These are phyloP conservation scores for Rutpela maculata DNA, from an alignment of 2,888 invertebrate species.

Conservation along the genomic window DNA sequence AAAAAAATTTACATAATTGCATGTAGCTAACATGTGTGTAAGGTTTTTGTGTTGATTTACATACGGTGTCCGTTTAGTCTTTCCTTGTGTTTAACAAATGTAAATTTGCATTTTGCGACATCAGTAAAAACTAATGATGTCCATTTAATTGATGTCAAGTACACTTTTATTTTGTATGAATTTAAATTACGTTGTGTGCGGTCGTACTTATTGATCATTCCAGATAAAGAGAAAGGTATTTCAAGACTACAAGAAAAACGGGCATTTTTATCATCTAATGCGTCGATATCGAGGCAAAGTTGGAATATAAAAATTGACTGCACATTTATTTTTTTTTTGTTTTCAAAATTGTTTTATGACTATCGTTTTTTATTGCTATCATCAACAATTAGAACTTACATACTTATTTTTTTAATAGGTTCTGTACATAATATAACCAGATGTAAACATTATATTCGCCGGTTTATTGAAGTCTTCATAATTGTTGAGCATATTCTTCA, in stretches of 20 bases:
- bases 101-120: conserved; percentile 36
- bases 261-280: conserved; percentile 13
- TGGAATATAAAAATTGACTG: neutral
- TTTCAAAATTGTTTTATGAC: too few species aligned
- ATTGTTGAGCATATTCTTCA: too few species aligned
- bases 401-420: too few species aligned
- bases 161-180: conserved; percentile 58
- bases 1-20: conserved; percentile 7
- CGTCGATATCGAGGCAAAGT: neutral
- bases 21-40: conserved; percentile 12
- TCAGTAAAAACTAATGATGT: conserved; percentile 63
- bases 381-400: too few species aligned
- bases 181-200: conserved; percentile 59
- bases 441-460: too few species aligned
- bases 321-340: neutral
- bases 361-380: too few species aligned
- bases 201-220: conserved; percentile 49
- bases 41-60: conserved; percentile 33
- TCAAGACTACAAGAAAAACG: conserved; percentile 20
- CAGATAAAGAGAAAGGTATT: conserved; percentile 43
- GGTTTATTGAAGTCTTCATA: too few species aligned
- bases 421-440: too few species aligned
- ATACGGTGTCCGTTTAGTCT: conserved; percentile 28
- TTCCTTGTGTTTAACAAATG: conserved; percentile 27
- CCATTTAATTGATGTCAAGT: conserved; percentile 65